Percentiles rank a stretch among this genome's conserved stretches.
Conservation (phyloP, 2,113 vertebrate genomes). For the Phainopepla nitens region DNA sequence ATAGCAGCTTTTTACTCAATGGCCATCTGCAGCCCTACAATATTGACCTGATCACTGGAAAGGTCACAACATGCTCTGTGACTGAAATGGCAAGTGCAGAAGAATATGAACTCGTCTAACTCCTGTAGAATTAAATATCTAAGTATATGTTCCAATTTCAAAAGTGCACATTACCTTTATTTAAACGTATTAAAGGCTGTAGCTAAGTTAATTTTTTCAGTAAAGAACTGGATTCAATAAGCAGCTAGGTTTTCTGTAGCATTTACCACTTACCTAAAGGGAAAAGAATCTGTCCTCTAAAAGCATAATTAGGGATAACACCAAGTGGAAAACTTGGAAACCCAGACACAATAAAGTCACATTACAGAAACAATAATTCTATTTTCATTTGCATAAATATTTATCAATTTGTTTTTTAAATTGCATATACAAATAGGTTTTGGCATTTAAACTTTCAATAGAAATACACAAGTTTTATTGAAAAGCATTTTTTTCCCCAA, state of each 20-base stretch:
- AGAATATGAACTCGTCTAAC: not conserved
- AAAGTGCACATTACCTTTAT: not conserved
- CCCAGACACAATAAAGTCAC: not conserved
- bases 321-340: not conserved
- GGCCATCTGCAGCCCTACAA: not conserved
- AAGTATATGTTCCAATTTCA: not conserved
- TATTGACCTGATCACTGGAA: not conserved
- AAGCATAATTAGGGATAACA: not conserved
- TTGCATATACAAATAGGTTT: not conserved
- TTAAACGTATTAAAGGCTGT: not conserved
- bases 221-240: not conserved
- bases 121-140: not conserved
- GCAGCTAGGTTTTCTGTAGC: not conserved
- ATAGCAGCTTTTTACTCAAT: not conserved
- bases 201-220: not conserved
- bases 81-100: not conserved
- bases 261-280: not conserved
- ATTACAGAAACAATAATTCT: not conserved
- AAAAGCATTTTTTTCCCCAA: fast-evolving
- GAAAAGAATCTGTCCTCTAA: not conserved
- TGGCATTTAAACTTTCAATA: not conserved
- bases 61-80: not conserved
- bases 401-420: not conserved
- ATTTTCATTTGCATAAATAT: not conserved
- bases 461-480: not conserved